Percentiles rank a stretch among this genome's conserved stretches.
Evolutionary conservation across 2,113 vertebrate species (phyloP).

Genomic region (Semicossyphus pulcher): DNA sequence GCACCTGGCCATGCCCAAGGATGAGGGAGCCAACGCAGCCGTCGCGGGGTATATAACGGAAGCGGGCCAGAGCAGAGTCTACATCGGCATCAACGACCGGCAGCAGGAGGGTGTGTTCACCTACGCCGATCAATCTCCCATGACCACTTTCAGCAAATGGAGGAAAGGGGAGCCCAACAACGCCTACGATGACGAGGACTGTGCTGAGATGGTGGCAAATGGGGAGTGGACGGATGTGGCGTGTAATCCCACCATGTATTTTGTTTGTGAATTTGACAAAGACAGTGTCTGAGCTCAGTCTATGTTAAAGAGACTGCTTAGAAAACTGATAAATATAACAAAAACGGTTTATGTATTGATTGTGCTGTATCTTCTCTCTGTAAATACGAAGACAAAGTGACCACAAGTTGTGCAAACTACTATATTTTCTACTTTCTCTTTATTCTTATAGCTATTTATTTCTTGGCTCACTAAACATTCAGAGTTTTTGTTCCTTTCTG

Average conservation of each 20-base stretch:
- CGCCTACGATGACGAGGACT: conserved; percentile 95
- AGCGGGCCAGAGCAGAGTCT: conserved; percentile 91
- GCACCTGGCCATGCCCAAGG: conserved; percentile 95
- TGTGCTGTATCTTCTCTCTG: not conserved
- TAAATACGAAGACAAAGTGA: conserved; percentile 52
- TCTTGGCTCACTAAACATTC: conserved; percentile 12
- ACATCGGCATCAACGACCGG: conserved; percentile 95
- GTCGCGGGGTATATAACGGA: conserved; percentile 92
- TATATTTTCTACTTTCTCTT: conserved; percentile 4
- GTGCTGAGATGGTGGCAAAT: conserved; percentile 92
- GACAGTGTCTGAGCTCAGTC: conserved; percentile 84
- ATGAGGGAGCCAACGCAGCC: conserved; percentile 88
- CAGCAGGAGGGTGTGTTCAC: conserved; percentile 91
- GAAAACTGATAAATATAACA: conserved; percentile 3
- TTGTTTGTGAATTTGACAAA: conserved; percentile 97
- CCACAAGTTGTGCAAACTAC: conserved; percentile 19
- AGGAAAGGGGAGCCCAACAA: conserved; percentile 95
- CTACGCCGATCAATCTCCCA: conserved; percentile 91
- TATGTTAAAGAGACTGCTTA: not conserved
- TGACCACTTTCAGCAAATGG: conserved; percentile 98
- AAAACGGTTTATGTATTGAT: not conserved
- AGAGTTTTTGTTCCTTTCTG: conserved; percentile 4
- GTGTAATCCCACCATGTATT: conserved; percentile 95
- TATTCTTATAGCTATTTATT: conserved; percentile 53
- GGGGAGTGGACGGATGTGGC: conserved; percentile 98